phyloP scores from a whole-genome alignment of 2,797 vertebrate species.

The Poeciliopsis paucimaculata region DNA sequence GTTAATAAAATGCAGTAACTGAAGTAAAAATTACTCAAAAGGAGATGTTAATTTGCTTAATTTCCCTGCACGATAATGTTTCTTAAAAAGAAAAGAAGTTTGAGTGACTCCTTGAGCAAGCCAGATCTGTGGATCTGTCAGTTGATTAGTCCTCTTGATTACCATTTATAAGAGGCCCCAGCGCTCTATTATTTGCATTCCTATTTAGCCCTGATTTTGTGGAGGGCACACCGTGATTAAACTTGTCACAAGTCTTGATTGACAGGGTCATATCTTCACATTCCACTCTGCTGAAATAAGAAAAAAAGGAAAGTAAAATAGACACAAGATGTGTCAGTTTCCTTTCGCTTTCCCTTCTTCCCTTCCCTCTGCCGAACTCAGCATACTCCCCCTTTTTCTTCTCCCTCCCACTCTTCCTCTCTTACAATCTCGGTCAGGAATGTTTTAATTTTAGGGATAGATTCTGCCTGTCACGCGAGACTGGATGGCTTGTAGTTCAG shows the following conservation, averaged over 20 bases:
- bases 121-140: constrained; percentile 95
- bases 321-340: constrained; percentile 89
- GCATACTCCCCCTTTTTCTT: constrained; percentile 8
- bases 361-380: constrained; percentile 10
- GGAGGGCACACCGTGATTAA: constrained; percentile 98
- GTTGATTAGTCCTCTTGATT: constrained; percentile 99
- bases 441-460: constrained; percentile 99
- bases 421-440: constrained; percentile 94
- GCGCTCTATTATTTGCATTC: constrained; percentile 99
- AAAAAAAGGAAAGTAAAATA: constrained; percentile 77
- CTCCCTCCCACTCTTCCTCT: constrained; percentile 57
- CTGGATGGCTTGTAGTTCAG: constrained; percentile 91
- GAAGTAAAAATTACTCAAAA: constrained; percentile 36
- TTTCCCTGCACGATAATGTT: constrained; percentile 20
- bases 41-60: constrained; percentile 17
- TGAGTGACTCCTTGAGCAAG: constrained; percentile 91
- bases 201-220: constrained; percentile 99
- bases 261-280: constrained; percentile 99
- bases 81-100: constrained; percentile 63
- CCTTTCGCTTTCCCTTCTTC: constrained; percentile 37
- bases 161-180: constrained; percentile 99
- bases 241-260: constrained; percentile 97
- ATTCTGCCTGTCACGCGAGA: constrained; percentile 93
- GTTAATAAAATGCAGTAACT: constrained; percentile 28
- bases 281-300: constrained; percentile 93